phyloP scores from a whole-genome alignment of 2,888 invertebrate genomes.

The Volucella inanis region DNA sequence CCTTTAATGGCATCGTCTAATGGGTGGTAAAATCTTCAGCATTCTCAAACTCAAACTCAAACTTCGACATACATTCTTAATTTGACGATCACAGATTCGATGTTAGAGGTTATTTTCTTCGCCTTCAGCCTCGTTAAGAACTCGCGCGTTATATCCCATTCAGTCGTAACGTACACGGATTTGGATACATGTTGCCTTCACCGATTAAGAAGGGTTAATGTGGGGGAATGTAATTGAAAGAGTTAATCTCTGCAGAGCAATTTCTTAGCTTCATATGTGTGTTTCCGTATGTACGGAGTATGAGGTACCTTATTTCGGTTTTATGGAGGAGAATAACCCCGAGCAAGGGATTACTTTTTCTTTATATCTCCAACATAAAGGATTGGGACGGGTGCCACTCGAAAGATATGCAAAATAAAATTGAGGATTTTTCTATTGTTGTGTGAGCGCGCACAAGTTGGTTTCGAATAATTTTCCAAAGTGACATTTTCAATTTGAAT shows the following conservation, averaged over 20 bases:
- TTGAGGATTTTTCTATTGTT: conserved; percentile 1
- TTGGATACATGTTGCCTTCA: background rate
- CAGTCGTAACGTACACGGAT: background rate
- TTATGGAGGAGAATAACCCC: background rate
- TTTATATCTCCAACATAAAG: no score
- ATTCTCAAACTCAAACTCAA: conserved; percentile 1
- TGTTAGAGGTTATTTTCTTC: background rate
- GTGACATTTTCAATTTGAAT: background rate
- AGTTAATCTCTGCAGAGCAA: conserved; percentile 1
- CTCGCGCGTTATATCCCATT: background rate
- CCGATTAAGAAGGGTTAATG: conserved; percentile 16
- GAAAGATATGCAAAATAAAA: conserved; percentile 6
- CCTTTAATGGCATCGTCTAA: no score
- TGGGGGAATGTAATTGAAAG: background rate
- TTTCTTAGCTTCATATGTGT: background rate
- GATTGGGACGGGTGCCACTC: no score
- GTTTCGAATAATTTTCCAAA: background rate
- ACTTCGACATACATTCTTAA: background rate
- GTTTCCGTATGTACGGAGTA: background rate
- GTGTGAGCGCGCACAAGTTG: background rate
- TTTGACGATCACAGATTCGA: conserved; percentile 6
- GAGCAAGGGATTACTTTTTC: no score
- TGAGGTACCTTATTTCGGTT: background rate
- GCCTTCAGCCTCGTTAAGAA: background rate
- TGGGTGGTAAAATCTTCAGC: background rate